Base-by-base conservation (phyloP, 2,888 invertebrate species). In the Agrotis ipsilon region DNA sequence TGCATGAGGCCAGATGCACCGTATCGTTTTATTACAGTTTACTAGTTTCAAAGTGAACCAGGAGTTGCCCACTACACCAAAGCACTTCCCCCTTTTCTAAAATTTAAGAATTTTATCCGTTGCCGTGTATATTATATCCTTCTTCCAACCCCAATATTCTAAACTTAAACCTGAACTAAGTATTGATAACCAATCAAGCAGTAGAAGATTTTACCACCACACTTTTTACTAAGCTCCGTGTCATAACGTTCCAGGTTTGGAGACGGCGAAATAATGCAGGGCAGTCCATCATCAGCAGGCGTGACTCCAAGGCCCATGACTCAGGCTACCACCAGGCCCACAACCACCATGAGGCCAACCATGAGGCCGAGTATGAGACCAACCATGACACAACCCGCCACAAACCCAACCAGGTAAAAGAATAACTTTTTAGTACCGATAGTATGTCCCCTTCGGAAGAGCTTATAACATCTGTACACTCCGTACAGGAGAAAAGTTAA, bases 241-340 rank as follows among this genome's bases (percentile, higher is more conserved):
- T 14, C 27, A 27, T 1, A 39, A 21, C 11, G 13, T 93, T 94
- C 57, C 92, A 96, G 95, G 83, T 96, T 95, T 59, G 93, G 92
- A 14, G 94, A 94, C 2, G 94, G 92, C 2, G 94, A 94, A 77
- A 76, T 92, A 82, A 92, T 94, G 91, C 80, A 91, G 78, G 92
- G 89, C 59, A 92, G 92, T 65, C 90, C 93, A 0, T 91, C 93
- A 0, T 89, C 92, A 1, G 89, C 85, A 0, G 75, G 83, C 4
- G 72, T 88, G 9, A 89, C 91, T 3, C 88, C 89, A 6, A 87
- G 85, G 48, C 89, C 91, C 6, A 89, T 89, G 39, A 83, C 87
- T 2, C 85, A 84, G 45, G 81, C 74, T 46, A 81, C 87, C 43
- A 85, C 66, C 27, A 82, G 68, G 58, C 81, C 87, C 19, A 81